Evolutionary conservation across 2,113 vertebrate species (phyloP).

Genomic region (Ceratotherium simum): DNA sequence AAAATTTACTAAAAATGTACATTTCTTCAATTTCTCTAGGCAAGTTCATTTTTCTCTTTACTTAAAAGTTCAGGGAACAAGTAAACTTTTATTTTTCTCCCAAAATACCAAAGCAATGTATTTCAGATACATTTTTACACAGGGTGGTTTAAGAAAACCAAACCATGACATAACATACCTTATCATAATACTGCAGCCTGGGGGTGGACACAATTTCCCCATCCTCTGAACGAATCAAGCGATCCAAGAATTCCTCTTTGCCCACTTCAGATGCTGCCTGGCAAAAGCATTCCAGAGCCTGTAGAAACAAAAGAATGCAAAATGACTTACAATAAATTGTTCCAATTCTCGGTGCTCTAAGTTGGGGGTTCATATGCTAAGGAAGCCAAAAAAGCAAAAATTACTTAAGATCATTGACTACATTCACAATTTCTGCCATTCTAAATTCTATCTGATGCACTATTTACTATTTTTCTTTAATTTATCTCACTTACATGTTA

Average conservation of each 20-base stretch:
- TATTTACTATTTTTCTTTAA: neutral
- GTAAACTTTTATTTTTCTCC: constrained; percentile 18
- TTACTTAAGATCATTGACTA: neutral
- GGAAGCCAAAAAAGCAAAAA: neutral
- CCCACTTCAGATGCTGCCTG: constrained; percentile 94
- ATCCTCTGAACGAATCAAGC: constrained; percentile 91
- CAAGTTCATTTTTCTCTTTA: neutral
- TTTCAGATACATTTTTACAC: neutral
- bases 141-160: neutral
- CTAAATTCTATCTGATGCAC: neutral
- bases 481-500: neutral
- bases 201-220: constrained; percentile 87
- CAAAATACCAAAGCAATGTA: neutral
- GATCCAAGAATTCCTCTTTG: constrained; percentile 95
- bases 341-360: neutral
- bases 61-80: neutral
- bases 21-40: neutral
- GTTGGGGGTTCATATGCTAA: neutral
- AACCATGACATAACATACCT: constrained; percentile 85
- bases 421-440: neutral
- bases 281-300: constrained; percentile 96
- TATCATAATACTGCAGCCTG: constrained; percentile 95
- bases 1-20: neutral
- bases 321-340: neutral
- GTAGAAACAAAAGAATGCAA: constrained; percentile 43